Base-by-base conservation (phyloP, 1,140 invertebrate species). In the Platorchestia sp. region DNA sequence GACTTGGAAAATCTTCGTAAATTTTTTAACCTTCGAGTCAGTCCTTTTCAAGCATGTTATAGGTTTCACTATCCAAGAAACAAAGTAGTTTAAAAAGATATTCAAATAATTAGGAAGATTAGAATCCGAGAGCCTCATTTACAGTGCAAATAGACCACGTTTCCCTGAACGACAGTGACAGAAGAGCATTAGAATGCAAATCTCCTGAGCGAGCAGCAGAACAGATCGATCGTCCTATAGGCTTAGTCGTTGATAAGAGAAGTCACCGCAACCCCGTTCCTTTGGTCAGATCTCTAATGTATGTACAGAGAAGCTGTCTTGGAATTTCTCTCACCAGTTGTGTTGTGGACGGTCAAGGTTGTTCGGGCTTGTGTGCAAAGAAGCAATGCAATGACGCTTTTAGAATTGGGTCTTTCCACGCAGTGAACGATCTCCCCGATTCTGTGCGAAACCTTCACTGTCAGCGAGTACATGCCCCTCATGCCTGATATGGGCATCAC, bases 321-420 rank as follows among this genome's bases (percentile, higher is more conserved):
- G 43, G 87, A 89, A 89, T 93, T 93, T 93, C 45, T 93, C 43
- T 45, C 91, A 47, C 43, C 45, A 40, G 43, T 45, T 93, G 91
- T 93, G 91, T 93, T 44, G 44, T 45, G 91, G 91, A 45, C 36
- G 91, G 91, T 93, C 91, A 93, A 93, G 91, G 91, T 41, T 44
- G 36, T 41, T 41, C 87, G 3, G 87, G 91, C 45, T 93, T 93
- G 91, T 93, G 91, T 93, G 45, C 91, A 93, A 93, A 93, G 91
- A 93, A 45, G 91, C 91, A 45, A 47, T 45, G 91, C 91, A 45
- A 93, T 45, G 91, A 45, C 91, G 43, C 91, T 93, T 45, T 93
- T 93, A 93, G 91, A 93, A 93, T 93, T 47, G 45, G 91, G 45
- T 90, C 91, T 93, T 93, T 93, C 91, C 87, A 42, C 1, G 87